Percentiles rank a stretch among this genome's conserved stretches.
Evolutionary conservation across 92 coral and sea anemone species (phyloP).

Genomic region (Diadumene lineata): DNA sequence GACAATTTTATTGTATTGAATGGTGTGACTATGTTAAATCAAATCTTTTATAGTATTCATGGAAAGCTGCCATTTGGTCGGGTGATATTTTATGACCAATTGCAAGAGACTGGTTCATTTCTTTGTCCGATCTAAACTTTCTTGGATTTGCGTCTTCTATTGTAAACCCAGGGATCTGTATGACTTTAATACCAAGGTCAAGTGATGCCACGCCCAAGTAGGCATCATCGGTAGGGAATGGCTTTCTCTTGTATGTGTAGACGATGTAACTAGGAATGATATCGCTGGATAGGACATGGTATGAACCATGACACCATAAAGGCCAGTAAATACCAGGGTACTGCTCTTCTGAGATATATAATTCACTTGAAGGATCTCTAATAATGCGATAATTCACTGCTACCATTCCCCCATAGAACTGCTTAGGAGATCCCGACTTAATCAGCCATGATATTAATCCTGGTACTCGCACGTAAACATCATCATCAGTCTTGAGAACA

Average conservation of each 20-base stretch:
- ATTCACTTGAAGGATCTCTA: constrained; percentile 17
- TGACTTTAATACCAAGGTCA: neutral
- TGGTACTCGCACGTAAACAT: constrained; percentile 47
- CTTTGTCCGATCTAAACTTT: neutral
- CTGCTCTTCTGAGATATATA: constrained; percentile 25
- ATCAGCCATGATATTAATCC: constrained; percentile 39
- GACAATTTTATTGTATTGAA: too few relatives aligned
- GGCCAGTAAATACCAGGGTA: constrained; percentile 22
- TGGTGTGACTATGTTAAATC: too few relatives aligned
- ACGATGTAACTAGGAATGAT: neutral
- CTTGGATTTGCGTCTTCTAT: neutral
- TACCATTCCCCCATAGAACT: constrained; percentile 36
- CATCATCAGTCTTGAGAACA: constrained; percentile 55
- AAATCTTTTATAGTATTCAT: neutral
- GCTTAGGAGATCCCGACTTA: constrained; percentile 1
- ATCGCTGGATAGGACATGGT: constrained; percentile 24
- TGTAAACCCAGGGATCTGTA: constrained; percentile 6
- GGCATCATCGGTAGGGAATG: constrained; percentile 14
- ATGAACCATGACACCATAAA: constrained; percentile 34
- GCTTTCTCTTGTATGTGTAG: constrained; percentile 3
- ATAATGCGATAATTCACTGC: neutral
- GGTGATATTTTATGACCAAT: neutral
- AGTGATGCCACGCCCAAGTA: constrained; percentile 9
- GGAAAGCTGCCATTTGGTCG: neutral
- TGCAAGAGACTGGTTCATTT: neutral